These are phyloP conservation scores for Ridgeia piscesae DNA, from an alignment of 1,140 invertebrate genomes.

Conservation along the genomic window DNA sequence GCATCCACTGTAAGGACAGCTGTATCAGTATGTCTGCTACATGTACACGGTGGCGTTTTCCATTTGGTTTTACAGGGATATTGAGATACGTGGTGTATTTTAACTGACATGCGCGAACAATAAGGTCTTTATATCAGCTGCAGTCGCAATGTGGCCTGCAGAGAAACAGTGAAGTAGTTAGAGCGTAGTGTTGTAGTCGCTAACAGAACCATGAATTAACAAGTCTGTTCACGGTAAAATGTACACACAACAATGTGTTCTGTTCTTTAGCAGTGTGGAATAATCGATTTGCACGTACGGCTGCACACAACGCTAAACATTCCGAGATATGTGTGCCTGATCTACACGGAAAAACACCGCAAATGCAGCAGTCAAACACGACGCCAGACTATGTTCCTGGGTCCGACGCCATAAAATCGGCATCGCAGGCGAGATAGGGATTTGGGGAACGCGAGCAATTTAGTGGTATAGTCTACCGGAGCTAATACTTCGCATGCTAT, in stretches of 20 bases:
- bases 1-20: too few species aligned
- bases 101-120: not conserved
- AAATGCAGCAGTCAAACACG: not conserved
- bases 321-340: not conserved
- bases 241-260: not conserved
- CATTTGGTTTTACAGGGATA: too few species aligned
- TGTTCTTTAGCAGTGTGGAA: not conserved
- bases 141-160: not conserved
- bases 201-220: not conserved
- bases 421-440: not conserved
- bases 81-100: not conserved
- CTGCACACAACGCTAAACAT: not conserved
- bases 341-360: not conserved
- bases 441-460: not conserved
- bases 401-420: not conserved
- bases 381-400: not conserved
- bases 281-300: not conserved
- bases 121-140: not conserved
- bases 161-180: not conserved
- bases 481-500: not conserved
- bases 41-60: too few species aligned
- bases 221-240: not conserved
- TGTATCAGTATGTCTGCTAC: too few species aligned
- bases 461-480: not conserved
- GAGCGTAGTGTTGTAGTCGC: not conserved